phyloP scores from a whole-genome alignment of 2,797 vertebrate genomes.

The Artibeus lituratus region DNA sequence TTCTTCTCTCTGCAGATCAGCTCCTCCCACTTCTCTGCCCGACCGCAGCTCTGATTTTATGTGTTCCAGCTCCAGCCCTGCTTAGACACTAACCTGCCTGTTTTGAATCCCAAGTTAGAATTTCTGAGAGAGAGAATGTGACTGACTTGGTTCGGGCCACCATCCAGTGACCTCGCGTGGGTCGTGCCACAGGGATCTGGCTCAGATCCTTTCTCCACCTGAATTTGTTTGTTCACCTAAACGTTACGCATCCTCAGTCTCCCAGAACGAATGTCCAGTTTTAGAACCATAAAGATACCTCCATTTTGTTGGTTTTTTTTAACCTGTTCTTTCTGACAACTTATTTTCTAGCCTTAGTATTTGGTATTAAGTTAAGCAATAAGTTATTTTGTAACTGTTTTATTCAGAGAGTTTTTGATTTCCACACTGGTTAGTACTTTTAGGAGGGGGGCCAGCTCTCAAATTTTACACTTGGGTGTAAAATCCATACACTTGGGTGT shows the following conservation, averaged over 20 bases:
- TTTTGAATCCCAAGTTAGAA: not conserved
- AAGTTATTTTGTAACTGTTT: conserved; percentile 11
- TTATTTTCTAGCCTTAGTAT: not conserved
- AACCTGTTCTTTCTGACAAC: not conserved
- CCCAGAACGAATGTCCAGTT: not conserved
- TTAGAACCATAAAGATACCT: not conserved
- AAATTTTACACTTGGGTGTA: conserved; percentile 42
- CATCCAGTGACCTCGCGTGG: not conserved
- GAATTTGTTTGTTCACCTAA: not conserved
- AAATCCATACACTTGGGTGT: not conserved
- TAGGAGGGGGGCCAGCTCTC: not conserved
- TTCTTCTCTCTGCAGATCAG: not conserved
- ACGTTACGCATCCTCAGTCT: not conserved
- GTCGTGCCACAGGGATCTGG: not conserved
- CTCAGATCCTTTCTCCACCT: not conserved
- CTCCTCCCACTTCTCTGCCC: not conserved
- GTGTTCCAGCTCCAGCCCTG: not conserved
- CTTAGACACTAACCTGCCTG: not conserved
- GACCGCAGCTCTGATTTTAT: not conserved
- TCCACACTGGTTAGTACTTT: not conserved
- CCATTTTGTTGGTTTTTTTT: not conserved
- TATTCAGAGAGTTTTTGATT: not conserved
- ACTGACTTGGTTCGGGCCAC: not conserved
- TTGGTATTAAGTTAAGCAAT: not conserved
- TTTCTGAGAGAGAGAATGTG: not conserved